Percentiles rank a stretch among this genome's conserved stretches.
phyloP scores from a whole-genome alignment of 1,140 invertebrate genomes.

The Drosophila nannoptera region DNA sequence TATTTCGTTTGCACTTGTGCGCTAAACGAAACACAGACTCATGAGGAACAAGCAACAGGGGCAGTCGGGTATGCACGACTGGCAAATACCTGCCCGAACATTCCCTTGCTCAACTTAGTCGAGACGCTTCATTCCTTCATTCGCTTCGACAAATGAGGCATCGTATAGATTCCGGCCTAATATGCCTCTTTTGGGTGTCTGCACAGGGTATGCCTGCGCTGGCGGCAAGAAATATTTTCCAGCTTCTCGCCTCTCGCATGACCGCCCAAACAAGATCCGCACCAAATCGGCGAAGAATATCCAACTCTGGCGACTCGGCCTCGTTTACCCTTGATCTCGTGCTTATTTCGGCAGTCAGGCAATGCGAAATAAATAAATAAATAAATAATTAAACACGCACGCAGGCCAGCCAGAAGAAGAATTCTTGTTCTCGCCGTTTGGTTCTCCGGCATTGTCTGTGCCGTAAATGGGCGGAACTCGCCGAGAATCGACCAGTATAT shows the following conservation, averaged over 20 bases:
- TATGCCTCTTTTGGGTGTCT: background rate
- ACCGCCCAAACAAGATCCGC: conserved; percentile 29
- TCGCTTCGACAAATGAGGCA: background rate
- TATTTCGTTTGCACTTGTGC: conserved; percentile 54
- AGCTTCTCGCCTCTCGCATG: conserved; percentile 50
- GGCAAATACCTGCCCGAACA: background rate
- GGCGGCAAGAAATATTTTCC: conserved; percentile 62
- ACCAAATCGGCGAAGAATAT: conserved; percentile 28
- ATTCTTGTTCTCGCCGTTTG: conserved; percentile 52
- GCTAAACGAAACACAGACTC: conserved; percentile 27
- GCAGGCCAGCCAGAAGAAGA: conserved; percentile 57
- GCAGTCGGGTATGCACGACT: background rate
- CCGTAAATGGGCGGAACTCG: conserved; percentile 57
- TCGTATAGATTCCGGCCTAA: background rate
- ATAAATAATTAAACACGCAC: conserved; percentile 53
- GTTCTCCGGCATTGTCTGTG: conserved; percentile 52
- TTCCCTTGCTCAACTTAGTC: too few species aligned
- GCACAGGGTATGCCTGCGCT: background rate
- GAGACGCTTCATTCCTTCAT: too few species aligned
- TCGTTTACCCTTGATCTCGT: conserved; percentile 66
- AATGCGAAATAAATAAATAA: conserved; percentile 54
- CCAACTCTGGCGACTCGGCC: conserved; percentile 26
- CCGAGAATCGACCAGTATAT: background rate
- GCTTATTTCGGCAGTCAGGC: conserved; percentile 67
- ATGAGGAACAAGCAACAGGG: background rate